Base-by-base conservation (phyloP, 2,888 invertebrate species). In the Melanophora roralis region DNA sequence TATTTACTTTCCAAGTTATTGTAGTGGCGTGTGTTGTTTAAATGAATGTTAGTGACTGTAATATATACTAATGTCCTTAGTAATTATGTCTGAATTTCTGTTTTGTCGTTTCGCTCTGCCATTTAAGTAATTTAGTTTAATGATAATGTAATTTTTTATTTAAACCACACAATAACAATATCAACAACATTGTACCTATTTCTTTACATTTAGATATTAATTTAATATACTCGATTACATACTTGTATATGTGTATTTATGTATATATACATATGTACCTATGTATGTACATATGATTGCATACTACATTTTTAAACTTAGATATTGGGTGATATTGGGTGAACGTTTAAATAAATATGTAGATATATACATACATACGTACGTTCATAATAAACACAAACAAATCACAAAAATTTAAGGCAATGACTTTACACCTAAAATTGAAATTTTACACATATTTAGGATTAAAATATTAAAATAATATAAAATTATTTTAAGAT, bases 51-150 rank as follows among this genome's bases (percentile, higher is more conserved):
- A 67, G 53, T 77, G 69, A 47, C 38, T 65, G 69, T 81, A 82
- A 80, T 77, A 75, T 73, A 78, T 79, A 73, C 82, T 83, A 82
- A 83, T 84, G 83, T 80, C 75, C 80, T 82, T 67, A 78, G 82
- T 78, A 82, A 83, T 84, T 82, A 82, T 67, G 76, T 78, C 79
- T 78, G 73, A 79, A 81, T 81, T 76, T 80, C 69, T 73, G 67
- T 74, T 78, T 76, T 73, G 67, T 59, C 82, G 74, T 74, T 75
- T 73, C 51, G 62, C 59, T 75, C 71, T 81, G 67, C 78, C 76
- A 81, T 72, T 65, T 74, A 62, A 73, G 81, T 75, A 72, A 80
- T 78, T 81, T 79, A 74, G 65, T 80, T 83, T 84, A 78, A 78
- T 82, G 72, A 60, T 40, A 76, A 71, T 78, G 80, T 45, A 72